Evolutionary conservation across 1,140 invertebrate species (phyloP).

Genomic region (Drosophila pandora): DNA sequence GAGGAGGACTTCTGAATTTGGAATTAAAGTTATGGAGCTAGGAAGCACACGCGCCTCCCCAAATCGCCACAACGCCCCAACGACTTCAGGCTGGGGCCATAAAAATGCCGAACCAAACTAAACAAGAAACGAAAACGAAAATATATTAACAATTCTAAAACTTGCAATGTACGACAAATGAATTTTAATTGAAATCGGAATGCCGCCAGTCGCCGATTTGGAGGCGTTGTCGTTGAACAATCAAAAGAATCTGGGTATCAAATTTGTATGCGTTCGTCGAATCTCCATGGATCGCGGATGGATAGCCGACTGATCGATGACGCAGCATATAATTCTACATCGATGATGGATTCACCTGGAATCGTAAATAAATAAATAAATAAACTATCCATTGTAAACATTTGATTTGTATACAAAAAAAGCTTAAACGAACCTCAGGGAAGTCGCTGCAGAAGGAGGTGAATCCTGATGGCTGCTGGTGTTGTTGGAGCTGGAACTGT

Average conservation of each 20-base stretch:
- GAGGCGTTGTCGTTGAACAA: constrained; percentile 27
- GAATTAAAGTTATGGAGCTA: constrained; percentile 58
- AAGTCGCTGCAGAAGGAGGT: neutral
- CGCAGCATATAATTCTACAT: constrained; percentile 28
- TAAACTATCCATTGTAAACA: neutral
- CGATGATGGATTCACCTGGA: constrained; percentile 50
- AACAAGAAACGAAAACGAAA: constrained; percentile 36
- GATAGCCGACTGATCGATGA: constrained; percentile 39
- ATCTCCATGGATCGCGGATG: constrained; percentile 19
- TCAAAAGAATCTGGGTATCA: constrained; percentile 39
- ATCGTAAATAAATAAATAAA: constrained; percentile 4
- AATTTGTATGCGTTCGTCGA: constrained; percentile 60
- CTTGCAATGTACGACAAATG: constrained; percentile 62
- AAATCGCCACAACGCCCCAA: constrained; percentile 8
- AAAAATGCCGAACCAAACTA: constrained; percentile 50
- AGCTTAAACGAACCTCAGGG: neutral
- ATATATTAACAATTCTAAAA: constrained; percentile 53
- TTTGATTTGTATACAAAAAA: neutral
- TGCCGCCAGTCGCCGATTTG: constrained; percentile 25
- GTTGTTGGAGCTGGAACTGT: constrained; percentile 21
- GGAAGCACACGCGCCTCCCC: constrained; percentile 63
- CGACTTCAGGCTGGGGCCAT: constrained; percentile 31
- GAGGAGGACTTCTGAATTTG: neutral
- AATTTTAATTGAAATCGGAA: constrained; percentile 64
- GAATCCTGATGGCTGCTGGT: neutral